These are phyloP conservation scores for Lucifuga dentata DNA, from an alignment of 2,113 vertebrate genomes.

Conservation along the genomic window DNA sequence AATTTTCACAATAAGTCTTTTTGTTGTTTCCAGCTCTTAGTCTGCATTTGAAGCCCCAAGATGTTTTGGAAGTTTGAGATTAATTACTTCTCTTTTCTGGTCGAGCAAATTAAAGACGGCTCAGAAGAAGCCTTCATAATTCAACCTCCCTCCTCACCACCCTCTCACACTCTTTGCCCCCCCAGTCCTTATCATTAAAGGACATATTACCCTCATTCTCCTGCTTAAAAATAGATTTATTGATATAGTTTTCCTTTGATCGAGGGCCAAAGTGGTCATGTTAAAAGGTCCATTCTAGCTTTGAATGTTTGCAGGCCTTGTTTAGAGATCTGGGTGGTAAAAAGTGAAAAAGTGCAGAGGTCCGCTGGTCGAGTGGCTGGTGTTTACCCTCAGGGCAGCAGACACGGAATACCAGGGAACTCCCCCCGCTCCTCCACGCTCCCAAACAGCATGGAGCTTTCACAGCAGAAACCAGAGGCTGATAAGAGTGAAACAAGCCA, in stretches of 20 bases:
- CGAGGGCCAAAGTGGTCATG: conserved; percentile 11
- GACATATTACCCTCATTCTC: conserved; percentile 41
- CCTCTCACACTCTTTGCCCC: neutral
- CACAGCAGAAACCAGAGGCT: conserved; percentile 54
- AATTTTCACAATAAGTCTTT: conserved; percentile 43
- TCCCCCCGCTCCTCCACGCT: neutral
- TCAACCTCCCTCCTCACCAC: conserved; percentile 32
- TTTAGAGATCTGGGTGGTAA: conserved; percentile 42
- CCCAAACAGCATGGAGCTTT: conserved; percentile 72
- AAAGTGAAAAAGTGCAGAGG: conserved; percentile 28
- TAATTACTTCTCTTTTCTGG: conserved; percentile 73
- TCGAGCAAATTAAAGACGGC: conserved; percentile 65
- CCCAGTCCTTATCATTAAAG: conserved; percentile 67
- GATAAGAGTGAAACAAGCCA: conserved; percentile 75
- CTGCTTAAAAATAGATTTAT: conserved; percentile 64
- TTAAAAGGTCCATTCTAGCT: conserved; percentile 40
- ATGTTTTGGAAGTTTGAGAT: conserved; percentile 62
- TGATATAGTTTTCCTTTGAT: conserved; percentile 68
- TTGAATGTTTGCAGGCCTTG: conserved; percentile 58
- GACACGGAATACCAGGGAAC: conserved; percentile 39
- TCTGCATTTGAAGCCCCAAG: conserved; percentile 49
- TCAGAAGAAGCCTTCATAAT: conserved; percentile 56
- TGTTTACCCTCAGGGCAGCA: conserved; percentile 57
- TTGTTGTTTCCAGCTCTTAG: conserved; percentile 50
- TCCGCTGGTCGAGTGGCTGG: conserved; percentile 40